Evolutionary conservation across 2,797 vertebrate genomes (phyloP), one percentile per base, ranked within the genome.

Genomic region (Scomberomorus guttatus): DNA sequence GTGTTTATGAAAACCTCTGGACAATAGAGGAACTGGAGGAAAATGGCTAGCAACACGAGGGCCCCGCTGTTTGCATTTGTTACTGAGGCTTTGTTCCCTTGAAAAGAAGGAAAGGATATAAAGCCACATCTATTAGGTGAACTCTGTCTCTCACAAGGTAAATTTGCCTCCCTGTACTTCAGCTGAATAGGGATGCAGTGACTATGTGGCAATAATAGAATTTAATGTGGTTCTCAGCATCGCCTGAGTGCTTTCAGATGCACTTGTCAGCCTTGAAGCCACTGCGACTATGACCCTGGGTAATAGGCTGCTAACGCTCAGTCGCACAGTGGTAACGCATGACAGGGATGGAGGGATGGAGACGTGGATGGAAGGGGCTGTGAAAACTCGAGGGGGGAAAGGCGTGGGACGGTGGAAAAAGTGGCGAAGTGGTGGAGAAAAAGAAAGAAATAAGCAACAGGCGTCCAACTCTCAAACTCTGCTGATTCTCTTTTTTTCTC

Each of bases 251-350:
- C 93, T 94, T 94, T 93, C 90, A 91, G 89, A 91, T 90, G 92
- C 90, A 90, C 92, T 92, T 85, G 89, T 92, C 93, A 93, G 94
- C 93, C 94, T 95, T 91, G 93, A 92, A 93, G 93, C 93, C 88
- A 93, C 84, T 89, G 93, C 87, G 88, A 92, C 93, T 88, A 94
- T 94, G 91, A 93, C 93, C 93, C 94, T 89, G 89, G 91, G 87
- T 93, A 94, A 94, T 90, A 92, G 89, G 92, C 87, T 89, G 84
- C 85, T 86, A 84, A 85, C 85, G 80, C 85, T 91, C 83, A 80
- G 72, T 29, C 44, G 34, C 75, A 71, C 82, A 68, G 76, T 90
- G 84, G 83, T 70, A 75, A 66, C 48, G 29, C 48, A 67, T 68
- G 82, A 74, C 80, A 70, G 66, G 62, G 66, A 85, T 39, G 79